These are phyloP conservation scores for Cyprinella venusta DNA, from an alignment of 2,797 vertebrate species.

Conservation along the genomic window DNA sequence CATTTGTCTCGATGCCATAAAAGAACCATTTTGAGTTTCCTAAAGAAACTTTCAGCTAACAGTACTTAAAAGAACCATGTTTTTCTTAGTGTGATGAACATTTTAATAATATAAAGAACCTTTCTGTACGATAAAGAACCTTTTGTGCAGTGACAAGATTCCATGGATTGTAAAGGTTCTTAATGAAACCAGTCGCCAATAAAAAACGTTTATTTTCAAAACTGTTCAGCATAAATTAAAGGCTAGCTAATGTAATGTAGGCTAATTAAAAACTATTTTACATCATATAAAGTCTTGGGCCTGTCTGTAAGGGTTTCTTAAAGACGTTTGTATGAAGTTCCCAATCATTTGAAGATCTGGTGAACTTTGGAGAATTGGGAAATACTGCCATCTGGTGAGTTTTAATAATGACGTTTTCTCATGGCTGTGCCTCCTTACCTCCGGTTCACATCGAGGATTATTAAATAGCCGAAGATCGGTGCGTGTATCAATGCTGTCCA, in stretches of 20 bases:
- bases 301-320: background rate
- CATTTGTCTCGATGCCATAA: background rate
- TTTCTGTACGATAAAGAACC: background rate
- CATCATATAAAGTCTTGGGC: background rate
- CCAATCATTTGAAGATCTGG: background rate
- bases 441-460: background rate
- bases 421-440: background rate
- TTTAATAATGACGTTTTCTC: conserved; percentile 9
- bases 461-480: background rate
- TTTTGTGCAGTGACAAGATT: background rate
- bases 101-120: background rate
- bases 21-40: background rate
- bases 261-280: background rate
- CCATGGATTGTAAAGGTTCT: background rate
- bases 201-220: background rate
- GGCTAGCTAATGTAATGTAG: too few species aligned
- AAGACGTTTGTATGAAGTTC: background rate
- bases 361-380: conserved; percentile 14
- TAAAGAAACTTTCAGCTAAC: background rate
- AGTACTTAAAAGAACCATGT: background rate
- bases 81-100: background rate
- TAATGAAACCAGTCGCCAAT: background rate
- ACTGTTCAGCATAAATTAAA: background rate
- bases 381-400: conserved; percentile 52
- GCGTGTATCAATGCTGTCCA: background rate